Evolutionary conservation across 2,113 vertebrate genomes (phyloP).

Genomic region (Antigone vipio): DNA sequence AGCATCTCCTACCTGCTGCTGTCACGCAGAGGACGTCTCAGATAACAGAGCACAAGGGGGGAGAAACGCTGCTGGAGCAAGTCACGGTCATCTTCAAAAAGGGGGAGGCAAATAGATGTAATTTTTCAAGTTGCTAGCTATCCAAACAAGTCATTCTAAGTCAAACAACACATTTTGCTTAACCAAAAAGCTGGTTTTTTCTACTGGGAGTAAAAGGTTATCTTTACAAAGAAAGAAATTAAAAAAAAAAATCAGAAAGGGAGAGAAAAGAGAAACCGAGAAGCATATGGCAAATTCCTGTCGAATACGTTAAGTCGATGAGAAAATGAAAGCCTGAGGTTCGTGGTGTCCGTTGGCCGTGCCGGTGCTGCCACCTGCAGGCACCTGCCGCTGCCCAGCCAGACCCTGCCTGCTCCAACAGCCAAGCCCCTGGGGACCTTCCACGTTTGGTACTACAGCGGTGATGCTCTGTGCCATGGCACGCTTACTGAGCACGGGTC

Average conservation of each 20-base stretch:
- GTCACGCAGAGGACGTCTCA: neutral
- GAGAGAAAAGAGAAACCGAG: neutral
- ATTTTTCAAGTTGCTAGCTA: neutral
- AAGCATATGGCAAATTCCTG: neutral
- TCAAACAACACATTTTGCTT: neutral
- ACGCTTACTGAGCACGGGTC: neutral
- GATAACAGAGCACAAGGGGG: rapidly evolving
- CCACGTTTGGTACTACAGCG: rapidly evolving
- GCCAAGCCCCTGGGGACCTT: rapidly evolving
- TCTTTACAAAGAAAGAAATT: neutral
- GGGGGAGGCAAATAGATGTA: too few species aligned
- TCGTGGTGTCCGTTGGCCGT: rapidly evolving
- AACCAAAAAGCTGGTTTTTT: neutral
- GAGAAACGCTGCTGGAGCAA: neutral
- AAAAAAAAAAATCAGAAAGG: neutral
- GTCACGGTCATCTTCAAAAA: neutral
- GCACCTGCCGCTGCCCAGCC: neutral
- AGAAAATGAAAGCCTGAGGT: rapidly evolving
- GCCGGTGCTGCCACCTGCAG: constrained; percentile 53
- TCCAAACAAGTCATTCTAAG: too few species aligned
- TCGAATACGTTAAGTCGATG: rapidly evolving
- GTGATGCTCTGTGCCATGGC: neutral
- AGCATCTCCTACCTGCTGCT: neutral
- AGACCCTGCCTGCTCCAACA: neutral
- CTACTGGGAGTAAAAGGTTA: neutral